Base-by-base conservation (phyloP, 2,888 invertebrate genomes). In the Tortrix viridana region DNA sequence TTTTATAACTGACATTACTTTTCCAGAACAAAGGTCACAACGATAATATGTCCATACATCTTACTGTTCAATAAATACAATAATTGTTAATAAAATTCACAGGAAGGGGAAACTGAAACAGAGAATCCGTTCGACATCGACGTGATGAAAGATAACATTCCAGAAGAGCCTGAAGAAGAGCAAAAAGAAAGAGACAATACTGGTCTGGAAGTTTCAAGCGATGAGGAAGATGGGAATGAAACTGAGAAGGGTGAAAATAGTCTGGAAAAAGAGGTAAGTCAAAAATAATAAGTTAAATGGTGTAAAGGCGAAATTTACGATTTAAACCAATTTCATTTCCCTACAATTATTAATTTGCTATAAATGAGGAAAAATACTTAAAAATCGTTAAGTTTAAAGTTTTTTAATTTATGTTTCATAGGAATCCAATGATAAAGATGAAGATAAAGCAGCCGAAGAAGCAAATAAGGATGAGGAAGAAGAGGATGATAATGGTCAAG, bases 61-160 rank as follows among this genome's bases (percentile, higher is more conserved):
- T n/a, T n/a, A n/a, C n/a, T n/a, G n/a, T n/a, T n/a, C n/a, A n/a
- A n/a, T n/a, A n/a, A n/a, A 14, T 43, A 46, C n/a, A 19, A 37
- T 16, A 22, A 3, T 0, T 32, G 1, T 37, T 38, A n/a, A 52
- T 9, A 19, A 18, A n/a, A 41, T 14, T 50, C 65, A 67, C 67
- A 90, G 73, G 94, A 94, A 26, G 93, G 94, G 50, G 93, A 93
- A 73, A 92, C 88, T 12, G 93, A 93, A 62, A 95, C 95, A 26
- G 96, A 96, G 68, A 96, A 97, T 93, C 97, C 97, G 0, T 97
- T 97, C 76, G 97, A 97, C 80, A 95, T 97, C 65, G 97, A 97
- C 73, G 92, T 94, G 14, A 96, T 96, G 94, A 96, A 96, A 81
- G 95, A 93, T 64, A 81, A 80, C 63, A 79, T 92, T 65, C 79